A percentile compares a stretch with the other conserved stretches of the same genome.
Conservation (phyloP, 2,113 vertebrate genomes). For the Genyomyrus donnyi region DNA sequence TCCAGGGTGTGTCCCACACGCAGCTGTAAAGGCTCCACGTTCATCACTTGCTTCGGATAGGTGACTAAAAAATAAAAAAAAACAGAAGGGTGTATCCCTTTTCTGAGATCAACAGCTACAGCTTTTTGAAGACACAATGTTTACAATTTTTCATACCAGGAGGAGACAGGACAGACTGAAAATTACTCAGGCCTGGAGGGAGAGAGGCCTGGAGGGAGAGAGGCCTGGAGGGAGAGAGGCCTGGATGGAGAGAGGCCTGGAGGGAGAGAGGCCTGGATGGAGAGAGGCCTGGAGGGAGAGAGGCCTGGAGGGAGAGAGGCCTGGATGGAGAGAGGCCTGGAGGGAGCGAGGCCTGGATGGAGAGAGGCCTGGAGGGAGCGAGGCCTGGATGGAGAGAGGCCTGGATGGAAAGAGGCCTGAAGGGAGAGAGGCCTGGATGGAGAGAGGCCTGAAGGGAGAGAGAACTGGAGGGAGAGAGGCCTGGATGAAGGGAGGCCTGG, state of each 20-base stretch:
- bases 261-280: background rate
- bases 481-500: background rate
- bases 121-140: background rate
- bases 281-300: background rate
- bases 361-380: background rate
- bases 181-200: background rate
- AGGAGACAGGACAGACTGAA: background rate
- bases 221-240: background rate
- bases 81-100: background rate
- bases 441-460: background rate
- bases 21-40: background rate
- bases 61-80: background rate
- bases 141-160: background rate
- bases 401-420: background rate
- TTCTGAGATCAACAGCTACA: background rate
- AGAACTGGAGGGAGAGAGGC: background rate
- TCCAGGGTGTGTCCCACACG: background rate
- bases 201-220: background rate
- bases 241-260: background rate
- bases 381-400: no score
- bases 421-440: no score
- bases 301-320: background rate
- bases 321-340: background rate
- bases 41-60: background rate
- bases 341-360: background rate